A percentile compares a stretch with the other conserved stretches of the same genome.
Conservation (phyloP, 2,113 vertebrate genomes). For the Procavia capensis region DNA sequence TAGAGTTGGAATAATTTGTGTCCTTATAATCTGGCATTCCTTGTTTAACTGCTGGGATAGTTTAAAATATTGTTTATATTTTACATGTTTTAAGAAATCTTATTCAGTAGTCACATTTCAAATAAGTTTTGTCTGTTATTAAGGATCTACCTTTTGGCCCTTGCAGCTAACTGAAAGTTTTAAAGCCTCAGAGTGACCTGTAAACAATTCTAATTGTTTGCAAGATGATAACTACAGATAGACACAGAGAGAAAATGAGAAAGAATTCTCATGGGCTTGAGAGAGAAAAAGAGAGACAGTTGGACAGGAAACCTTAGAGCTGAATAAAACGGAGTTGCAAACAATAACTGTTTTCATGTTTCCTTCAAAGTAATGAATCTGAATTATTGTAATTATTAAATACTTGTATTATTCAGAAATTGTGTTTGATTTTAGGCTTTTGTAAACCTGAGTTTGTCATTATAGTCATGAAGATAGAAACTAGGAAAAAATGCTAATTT, state of each 20-base stretch:
- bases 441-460: background rate
- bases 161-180: background rate
- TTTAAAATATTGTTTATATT: constrained; percentile 10
- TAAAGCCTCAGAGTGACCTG: background rate
- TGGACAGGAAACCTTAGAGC: constrained; percentile 2
- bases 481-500: constrained; percentile 62
- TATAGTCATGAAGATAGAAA: background rate
- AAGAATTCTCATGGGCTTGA: background rate
- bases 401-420: background rate
- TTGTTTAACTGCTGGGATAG: background rate
- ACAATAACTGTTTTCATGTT: background rate
- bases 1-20: background rate
- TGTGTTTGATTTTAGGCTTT: background rate
- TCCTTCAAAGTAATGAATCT: constrained; percentile 6
- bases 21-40: constrained; percentile 42
- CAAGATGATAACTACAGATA: background rate
- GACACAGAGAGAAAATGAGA: background rate
- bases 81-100: background rate
- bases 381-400: constrained; percentile 12
- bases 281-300: background rate
- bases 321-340: background rate
- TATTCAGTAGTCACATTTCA: constrained; percentile 1
- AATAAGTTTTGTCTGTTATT: background rate
- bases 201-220: background rate
- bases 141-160: background rate